A percentile compares a stretch with the other conserved stretches of the same genome.
phyloP scores from a whole-genome alignment of 2,113 vertebrate species.

The Chunga burmeisteri region DNA sequence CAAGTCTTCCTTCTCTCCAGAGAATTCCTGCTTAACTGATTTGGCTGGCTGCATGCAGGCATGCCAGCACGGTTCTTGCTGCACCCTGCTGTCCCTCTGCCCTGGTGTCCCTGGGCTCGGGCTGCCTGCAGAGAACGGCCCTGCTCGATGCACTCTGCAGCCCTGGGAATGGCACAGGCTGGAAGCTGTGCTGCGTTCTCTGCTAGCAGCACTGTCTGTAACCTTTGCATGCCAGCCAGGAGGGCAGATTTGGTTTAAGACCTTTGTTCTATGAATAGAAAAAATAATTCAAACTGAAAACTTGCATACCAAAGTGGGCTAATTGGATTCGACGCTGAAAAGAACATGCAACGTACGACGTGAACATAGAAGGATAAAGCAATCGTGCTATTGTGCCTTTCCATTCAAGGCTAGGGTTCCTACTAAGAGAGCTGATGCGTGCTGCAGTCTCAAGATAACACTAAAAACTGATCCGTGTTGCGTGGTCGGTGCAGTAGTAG shows the following conservation, averaged over 20 bases:
- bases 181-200: background rate
- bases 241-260: background rate
- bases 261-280: background rate
- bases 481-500: background rate
- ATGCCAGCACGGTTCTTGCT: background rate
- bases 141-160: accelerated
- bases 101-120: accelerated
- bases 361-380: background rate
- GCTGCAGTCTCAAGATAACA: background rate
- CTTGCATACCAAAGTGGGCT: background rate
- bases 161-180: background rate
- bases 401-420: background rate
- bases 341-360: background rate
- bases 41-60: background rate
- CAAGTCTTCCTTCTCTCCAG: background rate
- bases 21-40: background rate
- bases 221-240: background rate
- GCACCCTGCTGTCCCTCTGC: background rate
- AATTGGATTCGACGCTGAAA: background rate
- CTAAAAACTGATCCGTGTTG: background rate
- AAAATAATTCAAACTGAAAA: background rate
- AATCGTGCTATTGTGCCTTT: background rate
- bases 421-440: background rate
- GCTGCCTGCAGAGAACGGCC: background rate
- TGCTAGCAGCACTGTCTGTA: background rate